phyloP scores from a whole-genome alignment of 2,797 vertebrate species.

The Anabas testudineus region DNA sequence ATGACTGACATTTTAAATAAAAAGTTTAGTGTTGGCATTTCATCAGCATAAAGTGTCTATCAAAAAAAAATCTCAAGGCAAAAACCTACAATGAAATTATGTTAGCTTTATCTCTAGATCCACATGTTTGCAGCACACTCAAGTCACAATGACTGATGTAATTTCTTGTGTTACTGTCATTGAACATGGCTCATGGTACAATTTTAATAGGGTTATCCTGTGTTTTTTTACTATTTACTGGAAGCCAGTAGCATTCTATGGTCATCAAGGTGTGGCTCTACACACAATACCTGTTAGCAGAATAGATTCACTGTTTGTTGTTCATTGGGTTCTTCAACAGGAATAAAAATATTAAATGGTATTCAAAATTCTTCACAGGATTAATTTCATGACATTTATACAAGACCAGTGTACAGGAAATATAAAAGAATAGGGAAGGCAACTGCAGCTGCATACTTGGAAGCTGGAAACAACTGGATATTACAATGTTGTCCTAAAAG shows the following conservation, averaged over 20 bases:
- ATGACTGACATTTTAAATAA: conserved; percentile 6
- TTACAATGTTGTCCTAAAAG: neutral
- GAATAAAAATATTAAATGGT: no score
- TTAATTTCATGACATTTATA: no score
- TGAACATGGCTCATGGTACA: neutral
- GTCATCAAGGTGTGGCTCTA: conserved; percentile 10
- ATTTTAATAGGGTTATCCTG: conserved; percentile 9
- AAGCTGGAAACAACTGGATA: neutral
- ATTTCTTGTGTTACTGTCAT: conserved; percentile 3
- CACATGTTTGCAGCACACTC: neutral
- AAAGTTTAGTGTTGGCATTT: neutral
- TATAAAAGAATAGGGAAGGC: neutral
- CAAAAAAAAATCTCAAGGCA: neutral
- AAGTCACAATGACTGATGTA: neutral
- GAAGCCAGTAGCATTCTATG: neutral
- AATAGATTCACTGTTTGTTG: no score
- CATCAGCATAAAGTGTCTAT: neutral
- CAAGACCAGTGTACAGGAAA: neutral
- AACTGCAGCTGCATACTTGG: neutral
- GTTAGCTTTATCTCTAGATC: neutral
- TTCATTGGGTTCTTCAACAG: no score
- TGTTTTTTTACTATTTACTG: conserved; percentile 25
- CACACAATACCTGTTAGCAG: no score
- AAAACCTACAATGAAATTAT: neutral
- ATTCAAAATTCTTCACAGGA: no score